Conservation (phyloP, 2,797 vertebrate species). For the Trichosurus vulpecula region DNA sequence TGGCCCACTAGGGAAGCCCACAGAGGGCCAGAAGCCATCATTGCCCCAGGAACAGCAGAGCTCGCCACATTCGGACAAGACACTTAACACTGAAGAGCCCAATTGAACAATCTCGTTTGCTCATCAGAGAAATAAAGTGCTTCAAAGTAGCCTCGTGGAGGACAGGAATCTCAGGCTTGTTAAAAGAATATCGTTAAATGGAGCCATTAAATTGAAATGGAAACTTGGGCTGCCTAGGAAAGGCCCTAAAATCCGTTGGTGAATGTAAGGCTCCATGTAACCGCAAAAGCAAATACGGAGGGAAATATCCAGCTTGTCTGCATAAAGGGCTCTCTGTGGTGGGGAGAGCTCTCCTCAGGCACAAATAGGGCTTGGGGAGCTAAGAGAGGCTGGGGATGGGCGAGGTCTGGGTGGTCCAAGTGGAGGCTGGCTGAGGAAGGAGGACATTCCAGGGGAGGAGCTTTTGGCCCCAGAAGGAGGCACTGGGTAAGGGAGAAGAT, state of each 20-base stretch:
- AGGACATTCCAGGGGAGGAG: slow-evolving; percentile 4
- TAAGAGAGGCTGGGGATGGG: not conserved
- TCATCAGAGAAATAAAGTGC: slow-evolving; percentile 5
- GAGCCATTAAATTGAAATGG: not conserved
- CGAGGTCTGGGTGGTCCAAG: not conserved
- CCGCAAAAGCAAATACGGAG: not conserved
- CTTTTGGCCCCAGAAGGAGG: not conserved
- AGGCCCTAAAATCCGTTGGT: not conserved
- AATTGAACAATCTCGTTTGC: not conserved
- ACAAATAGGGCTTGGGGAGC: not conserved
- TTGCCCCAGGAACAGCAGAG: not conserved
- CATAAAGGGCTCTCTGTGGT: not conserved
- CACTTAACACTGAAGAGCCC: not conserved
- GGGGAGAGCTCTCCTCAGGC: not conserved
- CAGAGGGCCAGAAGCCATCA: not conserved
- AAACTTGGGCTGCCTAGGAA: not conserved
- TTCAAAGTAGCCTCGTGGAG: not conserved
- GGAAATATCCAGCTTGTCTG: slow-evolving; percentile 12
- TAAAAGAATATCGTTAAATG: not conserved
- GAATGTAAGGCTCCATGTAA: not conserved
- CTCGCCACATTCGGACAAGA: not conserved
- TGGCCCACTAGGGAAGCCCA: not conserved
- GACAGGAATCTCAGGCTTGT: not conserved
- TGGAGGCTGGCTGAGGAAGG: slow-evolving; percentile 10
- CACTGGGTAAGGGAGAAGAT: not conserved